These are phyloP conservation scores for Cyclophora punctaria DNA, from an alignment of 2,888 invertebrate genomes.

Conservation along the genomic window DNA sequence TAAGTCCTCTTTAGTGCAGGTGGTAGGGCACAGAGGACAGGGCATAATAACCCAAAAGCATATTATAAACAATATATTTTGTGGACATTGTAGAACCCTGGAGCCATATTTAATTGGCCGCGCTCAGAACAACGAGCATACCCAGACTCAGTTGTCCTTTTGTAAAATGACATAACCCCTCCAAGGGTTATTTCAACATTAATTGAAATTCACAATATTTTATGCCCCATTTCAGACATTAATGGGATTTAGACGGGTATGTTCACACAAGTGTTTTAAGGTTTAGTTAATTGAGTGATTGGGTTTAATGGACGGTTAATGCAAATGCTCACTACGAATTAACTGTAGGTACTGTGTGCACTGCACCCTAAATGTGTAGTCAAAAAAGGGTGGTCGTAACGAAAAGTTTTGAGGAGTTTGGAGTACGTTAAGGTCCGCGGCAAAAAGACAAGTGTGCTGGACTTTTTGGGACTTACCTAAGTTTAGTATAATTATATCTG, in stretches of 20 bases:
- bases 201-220: constrained; percentile 65
- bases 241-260: constrained; percentile 15
- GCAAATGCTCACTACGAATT: too few species aligned
- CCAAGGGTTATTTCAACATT: constrained; percentile 42
- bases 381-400: too few species aligned
- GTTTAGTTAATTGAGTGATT: constrained; percentile 13
- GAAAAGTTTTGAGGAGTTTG: too few species aligned
- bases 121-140: constrained; percentile 34
- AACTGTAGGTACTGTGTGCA: too few species aligned
- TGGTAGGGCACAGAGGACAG: too few species aligned
- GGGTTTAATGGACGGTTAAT: not conserved
- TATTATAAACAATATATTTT: not conserved
- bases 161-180: constrained; percentile 51
- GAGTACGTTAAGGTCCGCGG: too few species aligned
- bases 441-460: too few species aligned
- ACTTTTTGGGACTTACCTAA: too few species aligned
- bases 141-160: constrained; percentile 48
- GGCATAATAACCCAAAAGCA: too few species aligned
- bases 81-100: constrained; percentile 32
- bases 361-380: too few species aligned
- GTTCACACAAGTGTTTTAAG: constrained; percentile 14
- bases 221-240: constrained; percentile 39
- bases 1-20: too few species aligned
- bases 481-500: too few species aligned
- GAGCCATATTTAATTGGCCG: constrained; percentile 49